A percentile compares a stretch with the other conserved stretches of the same genome.
phyloP scores from a whole-genome alignment of 92 coral and sea anemone genomes.

The Heteractis magnifica region DNA sequence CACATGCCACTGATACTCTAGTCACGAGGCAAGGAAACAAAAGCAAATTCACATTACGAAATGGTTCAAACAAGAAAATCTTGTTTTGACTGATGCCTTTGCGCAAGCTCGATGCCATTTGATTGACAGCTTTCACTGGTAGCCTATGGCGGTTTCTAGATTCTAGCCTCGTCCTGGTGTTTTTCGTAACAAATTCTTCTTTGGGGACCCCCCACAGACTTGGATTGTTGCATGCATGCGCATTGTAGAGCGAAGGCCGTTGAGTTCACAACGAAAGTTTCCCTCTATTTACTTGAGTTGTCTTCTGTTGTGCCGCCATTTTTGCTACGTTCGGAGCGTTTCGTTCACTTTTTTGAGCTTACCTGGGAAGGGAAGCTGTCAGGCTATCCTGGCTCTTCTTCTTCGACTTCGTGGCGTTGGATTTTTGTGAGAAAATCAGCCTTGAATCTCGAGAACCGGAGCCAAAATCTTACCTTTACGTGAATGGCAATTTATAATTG shows the following conservation, averaged over 20 bases:
- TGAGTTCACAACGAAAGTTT: constrained; percentile 41
- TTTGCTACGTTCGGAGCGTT: constrained; percentile 21
- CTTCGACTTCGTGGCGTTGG: constrained; percentile 17
- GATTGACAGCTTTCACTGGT: constrained; percentile 36
- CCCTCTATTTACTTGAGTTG: constrained; percentile 62
- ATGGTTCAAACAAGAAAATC: constrained; percentile 41
- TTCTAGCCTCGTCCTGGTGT: constrained; percentile 31
- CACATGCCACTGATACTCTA: constrained; percentile 20
- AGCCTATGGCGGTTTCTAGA: constrained; percentile 26
- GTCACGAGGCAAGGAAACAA: constrained; percentile 42
- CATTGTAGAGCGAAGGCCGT: constrained; percentile 72
- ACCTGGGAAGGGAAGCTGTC: constrained; percentile 36
- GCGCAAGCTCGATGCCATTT: constrained; percentile 28
- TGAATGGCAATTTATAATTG: constrained; percentile 38
- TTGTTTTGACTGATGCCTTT: constrained; percentile 10
- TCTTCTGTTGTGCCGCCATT: constrained; percentile 58
- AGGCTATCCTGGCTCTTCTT: constrained; percentile 42
- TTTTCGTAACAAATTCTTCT: constrained; percentile 41
- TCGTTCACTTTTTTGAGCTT: constrained; percentile 10
- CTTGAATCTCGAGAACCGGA: constrained; percentile 34
- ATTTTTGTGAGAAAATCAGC: constrained; percentile 17
- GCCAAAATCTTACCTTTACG: constrained; percentile 49
- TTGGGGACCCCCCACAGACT: constrained; percentile 64
- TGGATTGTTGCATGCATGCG: constrained; percentile 63
- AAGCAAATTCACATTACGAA: constrained; percentile 31